Evolutionary conservation across 2,797 vertebrate species (phyloP), one percentile per base, ranked within the genome.

Genomic region (Philypnodon macrostomus): DNA sequence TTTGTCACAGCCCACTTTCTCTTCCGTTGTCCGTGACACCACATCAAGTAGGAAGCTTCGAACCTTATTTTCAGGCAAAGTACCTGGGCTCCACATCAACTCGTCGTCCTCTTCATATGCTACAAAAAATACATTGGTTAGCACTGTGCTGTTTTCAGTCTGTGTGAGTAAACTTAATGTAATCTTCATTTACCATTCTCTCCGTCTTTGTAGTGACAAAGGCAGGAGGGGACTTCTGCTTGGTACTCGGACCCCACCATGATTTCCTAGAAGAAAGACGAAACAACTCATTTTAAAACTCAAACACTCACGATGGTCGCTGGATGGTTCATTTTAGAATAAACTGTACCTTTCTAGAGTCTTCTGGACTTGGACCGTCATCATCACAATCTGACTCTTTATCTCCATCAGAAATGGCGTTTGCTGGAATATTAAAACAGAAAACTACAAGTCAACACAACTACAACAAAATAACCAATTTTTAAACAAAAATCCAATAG

Each of bases 221-320:
- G 86, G 38, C 88, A 91, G 42, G 85, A 79, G 24, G 97, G 97
- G 75, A 98, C 95, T 67, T 98, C 95, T 58, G 97, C 96, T 80
- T 99, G 97, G 67, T 97, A 95, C 21, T 97, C 88, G 14, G 88
- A 86, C 39, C 97, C 97, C 45, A 99, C 90, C 96, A 97, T 98
- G 87, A 98, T 99, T 89, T 99, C 97, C 97, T 99, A 40, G 50
- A 30, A 8, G 27, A 35, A 46, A 33, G 0, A 64, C 1, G 45
- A 37, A 2, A 4, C 5, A 39, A 1, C 7, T 2, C 44, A 1
- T 13, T 19, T 56, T 24, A 53, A 6, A 58, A 53, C 12, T 2
- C 12, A 27, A 14, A 41, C 2, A n/a, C n/a, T n/a, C n/a, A n/a
- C n/a, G n/a, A n/a, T n/a, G n/a, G n/a, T n/a, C n/a, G n/a, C n/a